Evolutionary conservation across 2,113 vertebrate species (phyloP).

Genomic region (Lates calcarifer): DNA sequence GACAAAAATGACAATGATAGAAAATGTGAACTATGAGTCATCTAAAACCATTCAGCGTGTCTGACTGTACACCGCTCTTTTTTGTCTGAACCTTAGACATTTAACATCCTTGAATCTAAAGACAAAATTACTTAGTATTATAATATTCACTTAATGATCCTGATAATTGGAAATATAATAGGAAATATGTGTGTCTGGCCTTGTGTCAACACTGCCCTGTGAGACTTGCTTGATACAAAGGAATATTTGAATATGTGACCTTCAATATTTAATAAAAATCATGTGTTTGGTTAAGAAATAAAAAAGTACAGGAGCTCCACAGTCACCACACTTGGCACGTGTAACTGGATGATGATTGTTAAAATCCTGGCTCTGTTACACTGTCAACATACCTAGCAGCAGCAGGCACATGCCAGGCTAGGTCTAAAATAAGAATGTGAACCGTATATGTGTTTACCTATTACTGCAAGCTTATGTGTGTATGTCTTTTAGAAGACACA

Average conservation of each 20-base stretch:
- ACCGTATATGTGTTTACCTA: neutral
- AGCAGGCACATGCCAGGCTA: neutral
- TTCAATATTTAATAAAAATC: neutral
- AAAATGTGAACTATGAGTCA: neutral
- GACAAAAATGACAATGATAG: neutral
- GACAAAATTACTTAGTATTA: neutral
- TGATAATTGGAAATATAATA: too few relatives aligned
- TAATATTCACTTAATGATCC: neutral
- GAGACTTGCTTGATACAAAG: neutral
- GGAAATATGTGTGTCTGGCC: neutral
- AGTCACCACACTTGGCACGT: neutral
- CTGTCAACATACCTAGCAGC: neutral
- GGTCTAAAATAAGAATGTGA: conserved; percentile 33
- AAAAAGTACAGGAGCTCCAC: neutral
- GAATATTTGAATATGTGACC: too few relatives aligned
- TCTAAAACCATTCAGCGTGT: neutral
- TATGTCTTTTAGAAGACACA: too few relatives aligned
- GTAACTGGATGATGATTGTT: neutral
- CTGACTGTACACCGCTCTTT: neutral
- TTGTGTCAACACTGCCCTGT: neutral
- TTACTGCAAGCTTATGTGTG: too few relatives aligned
- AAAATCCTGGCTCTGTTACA: neutral
- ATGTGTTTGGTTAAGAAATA: neutral
- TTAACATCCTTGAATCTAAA: neutral
- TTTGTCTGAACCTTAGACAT: neutral